Percentiles rank a stretch among this genome's conserved stretches.
phyloP scores from a whole-genome alignment of 2,888 invertebrate species.

The Xanthorhoe designata region DNA sequence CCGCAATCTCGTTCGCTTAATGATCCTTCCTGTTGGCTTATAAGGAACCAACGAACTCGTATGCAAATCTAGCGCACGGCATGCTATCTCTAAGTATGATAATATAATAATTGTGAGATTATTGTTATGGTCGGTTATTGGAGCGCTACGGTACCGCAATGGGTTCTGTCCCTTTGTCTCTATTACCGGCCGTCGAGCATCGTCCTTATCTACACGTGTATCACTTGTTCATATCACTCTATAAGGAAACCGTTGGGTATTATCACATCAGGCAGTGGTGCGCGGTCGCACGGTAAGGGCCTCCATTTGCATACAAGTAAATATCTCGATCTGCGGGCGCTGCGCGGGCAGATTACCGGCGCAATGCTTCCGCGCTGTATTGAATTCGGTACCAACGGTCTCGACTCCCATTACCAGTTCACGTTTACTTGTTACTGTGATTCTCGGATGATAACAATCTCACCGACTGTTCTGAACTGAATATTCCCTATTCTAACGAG shows the following conservation, averaged over 20 bases:
- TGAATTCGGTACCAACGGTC: conserved; percentile 75
- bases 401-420: conserved; percentile 71
- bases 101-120: conserved; percentile 52
- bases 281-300: conserved; percentile 78
- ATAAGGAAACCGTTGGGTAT: conserved; percentile 78
- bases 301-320: conserved; percentile 83
- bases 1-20: conserved; percentile 62
- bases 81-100: conserved; percentile 51
- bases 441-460: conserved; percentile 78
- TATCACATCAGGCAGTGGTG: conserved; percentile 78
- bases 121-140: conserved; percentile 54
- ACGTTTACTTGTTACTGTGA: conserved; percentile 80
- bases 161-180: conserved; percentile 77
- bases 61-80: conserved; percentile 48
- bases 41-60: conserved; percentile 52
- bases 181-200: conserved; percentile 71
- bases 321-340: conserved; percentile 77
- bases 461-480: conserved; percentile 47
- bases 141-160: conserved; percentile 53
- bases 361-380: conserved; percentile 78
- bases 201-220: conserved; percentile 79
- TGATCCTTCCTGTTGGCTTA: conserved; percentile 58
- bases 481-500: conserved; percentile 44
- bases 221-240: conserved; percentile 79
- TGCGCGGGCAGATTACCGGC: conserved; percentile 72